A percentile compares a stretch with the other conserved stretches of the same genome.
phyloP scores from a whole-genome alignment of 2,888 invertebrate species.

The Dryomyza anilis region DNA sequence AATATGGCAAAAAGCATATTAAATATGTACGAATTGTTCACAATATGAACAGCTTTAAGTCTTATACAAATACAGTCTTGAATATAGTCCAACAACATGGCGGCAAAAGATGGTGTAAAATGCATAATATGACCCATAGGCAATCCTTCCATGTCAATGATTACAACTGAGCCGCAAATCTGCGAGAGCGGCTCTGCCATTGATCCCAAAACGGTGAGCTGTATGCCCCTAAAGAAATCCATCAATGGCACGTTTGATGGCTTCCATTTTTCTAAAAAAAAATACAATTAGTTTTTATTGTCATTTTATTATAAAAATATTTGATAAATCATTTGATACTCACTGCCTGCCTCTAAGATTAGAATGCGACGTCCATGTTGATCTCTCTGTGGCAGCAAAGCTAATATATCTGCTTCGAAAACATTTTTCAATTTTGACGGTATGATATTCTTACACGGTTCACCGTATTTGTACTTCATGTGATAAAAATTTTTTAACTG shows the following conservation, averaged over 20 bases:
- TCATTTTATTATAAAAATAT: not conserved
- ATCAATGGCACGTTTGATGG: constrained; percentile 70
- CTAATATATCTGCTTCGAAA: constrained; percentile 70
- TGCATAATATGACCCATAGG: constrained; percentile 75
- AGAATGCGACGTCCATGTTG: constrained; percentile 72
- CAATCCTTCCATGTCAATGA: constrained; percentile 78
- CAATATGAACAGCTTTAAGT: constrained; percentile 82
- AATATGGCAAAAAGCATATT: constrained; percentile 85
- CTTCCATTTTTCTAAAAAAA: constrained; percentile 72
- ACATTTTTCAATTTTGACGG: constrained; percentile 69
- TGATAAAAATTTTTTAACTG: constrained; percentile 77
- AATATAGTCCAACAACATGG: constrained; percentile 74
- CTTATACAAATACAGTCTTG: constrained; percentile 83
- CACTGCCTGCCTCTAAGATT: constrained; percentile 74
- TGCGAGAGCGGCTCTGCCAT: constrained; percentile 81
- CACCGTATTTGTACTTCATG: constrained; percentile 69
- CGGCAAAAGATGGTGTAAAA: constrained; percentile 78
- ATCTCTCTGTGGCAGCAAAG: constrained; percentile 73
- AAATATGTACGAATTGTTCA: constrained; percentile 88
- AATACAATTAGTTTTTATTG: not conserved
- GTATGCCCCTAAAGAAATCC: constrained; percentile 73
- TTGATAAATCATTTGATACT: constrained; percentile 48
- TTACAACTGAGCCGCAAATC: constrained; percentile 74
- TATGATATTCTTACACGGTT: constrained; percentile 67
- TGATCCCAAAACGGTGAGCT: constrained; percentile 71